Percentiles rank a stretch among this genome's conserved stretches.
Conservation (phyloP, 2,797 vertebrate species). For the Falco columbarius region DNA sequence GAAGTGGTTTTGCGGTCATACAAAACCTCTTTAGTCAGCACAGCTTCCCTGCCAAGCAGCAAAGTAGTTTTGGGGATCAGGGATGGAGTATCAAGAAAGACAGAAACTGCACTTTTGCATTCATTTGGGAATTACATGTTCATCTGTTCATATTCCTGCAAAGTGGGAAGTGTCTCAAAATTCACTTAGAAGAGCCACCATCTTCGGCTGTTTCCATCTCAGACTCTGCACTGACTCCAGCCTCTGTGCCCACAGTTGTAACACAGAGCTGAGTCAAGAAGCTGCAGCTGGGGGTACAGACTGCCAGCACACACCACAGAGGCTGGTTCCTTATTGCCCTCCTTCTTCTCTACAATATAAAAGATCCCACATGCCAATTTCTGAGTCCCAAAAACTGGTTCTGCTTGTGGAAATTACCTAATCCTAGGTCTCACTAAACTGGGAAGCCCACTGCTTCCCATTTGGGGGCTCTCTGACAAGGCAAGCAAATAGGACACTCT, state of each 20-base stretch:
- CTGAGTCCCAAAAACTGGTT: background rate
- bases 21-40: background rate
- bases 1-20: background rate
- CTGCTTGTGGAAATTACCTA: background rate
- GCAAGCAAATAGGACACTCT: background rate
- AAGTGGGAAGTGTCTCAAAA: background rate
- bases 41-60: background rate
- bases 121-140: background rate
- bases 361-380: background rate
- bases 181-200: background rate
- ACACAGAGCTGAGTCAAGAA: background rate
- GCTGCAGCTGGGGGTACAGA: background rate
- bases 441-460: background rate
- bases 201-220: background rate
- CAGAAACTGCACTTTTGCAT: background rate
- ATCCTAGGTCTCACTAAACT: background rate
- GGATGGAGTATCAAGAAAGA: background rate
- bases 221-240: no score
- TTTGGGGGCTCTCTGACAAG: background rate
- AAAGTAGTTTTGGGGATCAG: background rate
- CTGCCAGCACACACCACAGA: background rate
- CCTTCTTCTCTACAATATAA: background rate
- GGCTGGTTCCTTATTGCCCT: background rate
- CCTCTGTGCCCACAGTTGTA: rapidly evolving
- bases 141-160: background rate